These are phyloP conservation scores for Halichoerus grypus DNA, from an alignment of 2,113 vertebrate genomes.

Conservation along the genomic window DNA sequence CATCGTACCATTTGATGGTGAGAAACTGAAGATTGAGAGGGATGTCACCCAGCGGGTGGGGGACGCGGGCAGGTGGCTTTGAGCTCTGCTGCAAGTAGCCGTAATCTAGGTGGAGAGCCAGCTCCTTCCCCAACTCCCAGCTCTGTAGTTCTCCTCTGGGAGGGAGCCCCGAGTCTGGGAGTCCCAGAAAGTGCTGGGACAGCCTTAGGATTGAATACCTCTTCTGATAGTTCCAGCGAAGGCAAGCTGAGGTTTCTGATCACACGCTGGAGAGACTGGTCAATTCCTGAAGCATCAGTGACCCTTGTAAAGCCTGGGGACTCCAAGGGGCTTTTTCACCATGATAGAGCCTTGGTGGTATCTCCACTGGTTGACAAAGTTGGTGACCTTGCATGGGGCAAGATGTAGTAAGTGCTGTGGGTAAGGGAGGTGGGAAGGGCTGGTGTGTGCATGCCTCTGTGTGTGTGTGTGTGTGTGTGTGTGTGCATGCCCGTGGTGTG, in stretches of 20 bases:
- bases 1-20: neutral
- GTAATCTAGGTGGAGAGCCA: rapidly evolving
- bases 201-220: neutral
- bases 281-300: neutral
- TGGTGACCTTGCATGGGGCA: neutral
- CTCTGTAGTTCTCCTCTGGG: neutral
- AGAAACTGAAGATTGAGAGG: neutral
- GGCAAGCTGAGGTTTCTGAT: neutral
- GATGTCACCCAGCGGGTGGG: neutral
- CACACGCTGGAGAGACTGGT: neutral
- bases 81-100: neutral
- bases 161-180: neutral
- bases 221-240: neutral
- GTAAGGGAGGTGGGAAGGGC: neutral
- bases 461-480: no score
- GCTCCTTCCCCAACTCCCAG: neutral
- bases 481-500: neutral
- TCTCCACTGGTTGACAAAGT: no score
- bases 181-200: neutral
- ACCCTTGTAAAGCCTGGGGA: no score
- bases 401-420: neutral
- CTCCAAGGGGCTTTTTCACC: no score
- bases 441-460: neutral
- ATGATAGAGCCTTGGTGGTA: neutral
- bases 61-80: neutral